A percentile compares a stretch with the other conserved stretches of the same genome.
Conservation (phyloP, 2,797 vertebrate genomes). For the Lagodon rhomboides region DNA sequence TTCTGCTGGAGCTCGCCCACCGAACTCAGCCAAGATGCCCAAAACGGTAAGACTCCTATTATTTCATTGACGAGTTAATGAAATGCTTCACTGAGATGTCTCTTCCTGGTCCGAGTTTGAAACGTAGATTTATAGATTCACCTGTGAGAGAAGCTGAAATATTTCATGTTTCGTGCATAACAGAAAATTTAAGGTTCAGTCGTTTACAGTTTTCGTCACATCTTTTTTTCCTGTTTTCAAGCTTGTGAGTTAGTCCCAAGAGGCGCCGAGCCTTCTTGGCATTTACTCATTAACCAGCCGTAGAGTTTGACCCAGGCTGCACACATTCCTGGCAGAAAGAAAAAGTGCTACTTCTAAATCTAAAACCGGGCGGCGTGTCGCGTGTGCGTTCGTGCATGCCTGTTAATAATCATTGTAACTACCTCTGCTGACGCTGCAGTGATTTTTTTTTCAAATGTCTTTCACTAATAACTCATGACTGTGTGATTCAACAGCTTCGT, state of each 20-base stretch:
- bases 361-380: not conserved
- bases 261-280: constrained; percentile 47
- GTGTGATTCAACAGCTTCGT: not conserved
- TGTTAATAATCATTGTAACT: not conserved
- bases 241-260: constrained; percentile 33
- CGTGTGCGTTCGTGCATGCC: not conserved
- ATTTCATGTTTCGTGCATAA: not conserved
- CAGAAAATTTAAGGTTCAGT: not conserved
- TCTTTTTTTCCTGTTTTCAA: not conserved
- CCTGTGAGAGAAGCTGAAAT: not conserved
- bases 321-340: constrained; percentile 59
- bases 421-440: not conserved
- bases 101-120: constrained; percentile 34
- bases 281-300: constrained; percentile 82
- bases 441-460: constrained; percentile 8
- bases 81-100: constrained; percentile 26
- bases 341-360: constrained; percentile 10
- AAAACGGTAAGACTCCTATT: constrained; percentile 78
- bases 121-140: not conserved
- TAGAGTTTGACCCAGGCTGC: constrained; percentile 79
- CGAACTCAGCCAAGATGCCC: constrained; percentile 80
- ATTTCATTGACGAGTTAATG: not conserved
- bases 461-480: constrained; percentile 13
- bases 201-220: constrained; percentile 1
- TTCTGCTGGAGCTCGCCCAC: constrained; percentile 55